phyloP scores from a whole-genome alignment of 2,113 vertebrate species.

The Dermatemys mawii region DNA sequence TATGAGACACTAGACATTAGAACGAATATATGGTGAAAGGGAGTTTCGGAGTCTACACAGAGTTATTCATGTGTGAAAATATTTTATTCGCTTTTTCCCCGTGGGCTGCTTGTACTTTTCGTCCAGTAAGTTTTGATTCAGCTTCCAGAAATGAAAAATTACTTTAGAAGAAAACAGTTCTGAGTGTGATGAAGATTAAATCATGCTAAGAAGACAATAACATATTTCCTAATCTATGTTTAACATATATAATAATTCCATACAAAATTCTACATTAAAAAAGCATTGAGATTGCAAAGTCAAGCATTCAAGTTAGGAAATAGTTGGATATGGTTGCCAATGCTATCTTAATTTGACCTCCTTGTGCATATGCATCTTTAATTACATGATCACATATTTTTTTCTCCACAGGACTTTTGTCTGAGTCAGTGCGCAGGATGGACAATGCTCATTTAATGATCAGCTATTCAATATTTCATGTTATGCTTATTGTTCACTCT shows the following conservation, averaged over 20 bases:
- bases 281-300: not conserved
- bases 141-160: not conserved
- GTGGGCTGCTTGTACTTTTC: not conserved
- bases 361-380: not conserved
- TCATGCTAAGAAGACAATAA: not conserved
- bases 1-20: constrained; percentile 33
- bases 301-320: not conserved
- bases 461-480: not conserved
- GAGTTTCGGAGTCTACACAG: constrained; percentile 33
- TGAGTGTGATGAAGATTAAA: not conserved
- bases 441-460: not conserved
- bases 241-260: not conserved
- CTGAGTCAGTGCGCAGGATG: not conserved
- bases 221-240: not conserved
- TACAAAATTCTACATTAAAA: not conserved
- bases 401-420: not conserved
- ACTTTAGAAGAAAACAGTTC: not conserved
- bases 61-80: constrained; percentile 29
- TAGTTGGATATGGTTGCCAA: not conserved
- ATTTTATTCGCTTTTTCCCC: constrained; percentile 14
- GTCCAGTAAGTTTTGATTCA: constrained; percentile 19
- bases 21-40: not conserved
- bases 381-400: not conserved
- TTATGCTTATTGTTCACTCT: not conserved
- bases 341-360: not conserved